Base-by-base conservation (phyloP, 2,888 invertebrate genomes). In the Plutella xylostella region DNA sequence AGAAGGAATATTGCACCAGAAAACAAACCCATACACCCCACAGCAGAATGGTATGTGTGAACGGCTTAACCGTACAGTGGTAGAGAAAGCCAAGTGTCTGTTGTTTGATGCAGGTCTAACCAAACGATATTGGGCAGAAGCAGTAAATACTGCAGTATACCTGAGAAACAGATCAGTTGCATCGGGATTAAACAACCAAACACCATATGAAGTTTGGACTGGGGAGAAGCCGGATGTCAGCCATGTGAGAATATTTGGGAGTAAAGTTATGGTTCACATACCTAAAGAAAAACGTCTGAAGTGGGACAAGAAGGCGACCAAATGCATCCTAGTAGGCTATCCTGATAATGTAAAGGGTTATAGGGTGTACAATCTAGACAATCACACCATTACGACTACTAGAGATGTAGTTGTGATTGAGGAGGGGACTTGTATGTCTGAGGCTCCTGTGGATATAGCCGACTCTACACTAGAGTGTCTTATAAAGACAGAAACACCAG, bases 201-300 rank as follows among this genome's bases (percentile, higher is more conserved):
- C 28, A 6, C 28, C 28, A 4, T 28, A 28, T 28, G 28, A 28
- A n/a, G 9, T 28, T 9, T 28, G 28, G 28, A 28, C 28, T 28
- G n/a, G 7, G 9, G n/a, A 9, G 3, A 28, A 28, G n/a, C 28
- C 28, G 3, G 28, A 28, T 28, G n/a, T 28, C n/a, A 4, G 7
- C n/a, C 28, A 28, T 28, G 11, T 28, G 2, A 4, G 28, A 28
- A n/a, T 28, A 6, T 28, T 28, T 28, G 28, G 28, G 7, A 28
- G 28, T 28, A 28, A 28, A 6, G 28, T 28, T n/a, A 28, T 28
- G 28, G n/a, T 12, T 12, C 28, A 28, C 3, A n/a, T 62, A 18
- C 59, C 60, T 4, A 63, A 65, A 46, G 55, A 56, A 47, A 62
- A 55, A 43, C 48, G 61, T 22, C 34, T 45, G 31, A 68, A 50